These are phyloP conservation scores for Meloidogyne exigua DNA, from an alignment of 1,140 invertebrate genomes.

Conservation along the genomic window DNA sequence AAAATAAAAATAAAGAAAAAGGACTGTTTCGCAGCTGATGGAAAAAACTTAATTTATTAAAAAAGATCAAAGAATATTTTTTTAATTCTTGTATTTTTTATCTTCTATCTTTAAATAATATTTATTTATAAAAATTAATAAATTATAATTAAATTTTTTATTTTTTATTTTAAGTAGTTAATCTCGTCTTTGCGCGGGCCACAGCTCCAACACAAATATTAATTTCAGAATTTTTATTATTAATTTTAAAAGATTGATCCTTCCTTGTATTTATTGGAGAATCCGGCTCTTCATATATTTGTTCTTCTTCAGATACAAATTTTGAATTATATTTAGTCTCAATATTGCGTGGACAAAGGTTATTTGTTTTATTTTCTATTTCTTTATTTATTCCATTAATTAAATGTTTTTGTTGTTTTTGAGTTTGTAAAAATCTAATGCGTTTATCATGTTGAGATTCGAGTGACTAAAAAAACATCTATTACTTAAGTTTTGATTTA, in stretches of 20 bases:
- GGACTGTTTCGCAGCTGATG: too few relatives aligned
- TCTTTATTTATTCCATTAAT: not conserved
- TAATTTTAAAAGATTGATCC: not conserved
- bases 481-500: not conserved
- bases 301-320: slow-evolving; percentile 28
- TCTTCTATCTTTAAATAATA: too few relatives aligned
- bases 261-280: slow-evolving; percentile 16
- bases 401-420: slow-evolving; percentile 37
- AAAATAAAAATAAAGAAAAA: too few relatives aligned
- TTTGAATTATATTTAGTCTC: not conserved
- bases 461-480: not conserved
- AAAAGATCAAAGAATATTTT: too few relatives aligned
- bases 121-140: too few relatives aligned
- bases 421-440: slow-evolving; percentile 9
- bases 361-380: slow-evolving; percentile 27
- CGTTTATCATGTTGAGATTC: not conserved
- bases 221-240: not conserved
- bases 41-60: too few relatives aligned
- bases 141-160: too few relatives aligned
- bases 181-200: not conserved
- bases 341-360: not conserved
- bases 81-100: too few relatives aligned
- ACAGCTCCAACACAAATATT: slow-evolving; percentile 1
- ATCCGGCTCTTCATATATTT: slow-evolving; percentile 50
- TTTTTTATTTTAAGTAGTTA: not conserved